Evolutionary conservation across 2,888 invertebrate genomes (phyloP), one percentile per base, ranked within the genome.

Genomic region (Tachina grossa): DNA sequence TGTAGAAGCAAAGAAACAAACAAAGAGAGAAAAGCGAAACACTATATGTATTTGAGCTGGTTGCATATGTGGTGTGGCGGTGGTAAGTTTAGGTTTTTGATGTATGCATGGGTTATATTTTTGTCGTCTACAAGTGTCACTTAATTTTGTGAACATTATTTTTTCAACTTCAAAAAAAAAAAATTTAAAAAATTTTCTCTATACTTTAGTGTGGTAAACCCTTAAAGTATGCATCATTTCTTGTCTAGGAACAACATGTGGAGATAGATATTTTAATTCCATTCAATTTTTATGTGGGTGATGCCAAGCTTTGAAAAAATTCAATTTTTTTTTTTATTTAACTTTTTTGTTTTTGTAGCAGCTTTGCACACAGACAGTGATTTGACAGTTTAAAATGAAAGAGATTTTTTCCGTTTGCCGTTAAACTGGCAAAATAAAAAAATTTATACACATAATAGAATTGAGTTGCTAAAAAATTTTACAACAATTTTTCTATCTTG

Each of bases 71-170:
- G 65, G 71, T 65, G 65, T 51, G 61, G 61, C 55, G 82, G 31
- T 71, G 31, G 31, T 31, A 39, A 10, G 51, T 51, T 43, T 31
- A 71, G 51, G 43, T 75, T 83, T 75, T 71, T 77, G 72, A 83
- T 83, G 61, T 78, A 78, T 83, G 83, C 83, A 72, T 72, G 77
- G 85, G 83, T 85, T 85, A 85, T 85, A 85, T 80, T 85, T 85
- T 85, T 85, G 85, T 85, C 85, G 79, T 85, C 85, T 85, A 85
- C 85, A 85, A 85, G 85, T 85, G 85, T 85, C 85, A 83, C 85
- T 85, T 85, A 85, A 85, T 85, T 85, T 85, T 83, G 77, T 77
- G 85, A 85, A 83, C 83, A 85, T 80, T 83, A 68, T 80, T 83
- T 72, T 72, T 83, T 79, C 57, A 51, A 22, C 14, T 66, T 3